phyloP scores from a whole-genome alignment of 37 sponge, comb jelly and placozoan species.

The Theonella swinhoei region DNA sequence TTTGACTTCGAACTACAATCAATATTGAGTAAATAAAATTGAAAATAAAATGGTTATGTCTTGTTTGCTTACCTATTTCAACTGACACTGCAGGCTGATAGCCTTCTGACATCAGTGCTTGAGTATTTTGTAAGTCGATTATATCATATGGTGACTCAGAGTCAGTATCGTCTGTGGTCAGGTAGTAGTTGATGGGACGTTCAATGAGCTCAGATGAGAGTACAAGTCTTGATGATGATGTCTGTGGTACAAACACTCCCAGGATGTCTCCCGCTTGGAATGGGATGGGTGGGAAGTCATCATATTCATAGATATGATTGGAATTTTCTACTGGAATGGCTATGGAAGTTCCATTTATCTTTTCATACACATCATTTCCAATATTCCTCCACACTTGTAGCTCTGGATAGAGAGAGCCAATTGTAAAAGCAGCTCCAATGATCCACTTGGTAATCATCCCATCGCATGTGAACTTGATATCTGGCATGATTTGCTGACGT shows the following conservation, averaged over 20 bases:
- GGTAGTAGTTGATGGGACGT: background rate
- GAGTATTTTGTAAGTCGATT: background rate
- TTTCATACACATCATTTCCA: background rate
- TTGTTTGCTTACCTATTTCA: too few species aligned
- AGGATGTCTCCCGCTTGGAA: background rate
- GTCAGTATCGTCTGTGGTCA: background rate
- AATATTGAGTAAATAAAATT: too few species aligned
- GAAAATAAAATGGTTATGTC: too few species aligned
- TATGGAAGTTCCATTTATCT: background rate
- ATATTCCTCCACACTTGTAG: background rate
- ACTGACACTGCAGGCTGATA: background rate
- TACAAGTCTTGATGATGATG: background rate
- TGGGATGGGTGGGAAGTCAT: background rate
- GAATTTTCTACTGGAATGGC: background rate
- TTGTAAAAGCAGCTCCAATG: background rate
- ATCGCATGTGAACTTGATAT: background rate
- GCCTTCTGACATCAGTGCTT: background rate
- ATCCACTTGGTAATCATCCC: background rate
- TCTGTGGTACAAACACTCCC: background rate
- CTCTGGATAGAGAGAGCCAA: background rate
- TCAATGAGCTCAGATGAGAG: background rate
- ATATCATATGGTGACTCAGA: background rate
- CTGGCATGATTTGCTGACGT: background rate
- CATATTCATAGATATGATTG: background rate
- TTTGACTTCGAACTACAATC: too few species aligned